Evolutionary conservation across 1,140 invertebrate species (phyloP).

Genomic region (Leptinotarsa texana): DNA sequence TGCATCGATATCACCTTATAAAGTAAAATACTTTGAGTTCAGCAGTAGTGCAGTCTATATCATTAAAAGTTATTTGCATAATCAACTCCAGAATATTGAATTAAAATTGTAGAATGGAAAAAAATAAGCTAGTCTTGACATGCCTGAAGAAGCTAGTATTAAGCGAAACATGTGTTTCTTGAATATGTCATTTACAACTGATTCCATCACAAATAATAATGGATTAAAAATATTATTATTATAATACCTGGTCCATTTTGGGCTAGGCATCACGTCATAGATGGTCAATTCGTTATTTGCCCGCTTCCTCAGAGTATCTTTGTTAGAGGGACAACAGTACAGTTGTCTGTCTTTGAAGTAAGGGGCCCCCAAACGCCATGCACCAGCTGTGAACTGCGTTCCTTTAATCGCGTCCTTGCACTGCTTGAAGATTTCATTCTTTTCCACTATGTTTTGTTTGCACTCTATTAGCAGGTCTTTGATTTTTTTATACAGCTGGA

Average conservation of each 20-base stretch:
- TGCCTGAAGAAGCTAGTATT: too few species aligned
- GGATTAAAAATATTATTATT: too few species aligned
- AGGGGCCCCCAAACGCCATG: constrained; percentile 46
- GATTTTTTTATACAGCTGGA: constrained; percentile 41
- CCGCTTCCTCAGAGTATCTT: constrained; percentile 43
- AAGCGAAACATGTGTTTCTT: too few species aligned
- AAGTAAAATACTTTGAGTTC: too few species aligned
- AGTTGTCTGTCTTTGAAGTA: constrained; percentile 50
- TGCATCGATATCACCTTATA: too few species aligned
- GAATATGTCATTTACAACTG: too few species aligned
- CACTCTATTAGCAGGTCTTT: constrained; percentile 39
- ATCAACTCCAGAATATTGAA: too few species aligned
- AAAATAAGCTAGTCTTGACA: too few species aligned
- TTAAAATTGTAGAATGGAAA: too few species aligned
- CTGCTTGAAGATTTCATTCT: constrained; percentile 30
- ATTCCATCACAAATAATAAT: too few species aligned
- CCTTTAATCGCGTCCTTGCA: constrained; percentile 18
- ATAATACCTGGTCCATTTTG: constrained; percentile 37
- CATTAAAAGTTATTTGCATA: too few species aligned
- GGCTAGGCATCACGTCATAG: constrained; percentile 36
- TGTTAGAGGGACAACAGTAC: constrained; percentile 46
- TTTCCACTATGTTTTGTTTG: constrained; percentile 31
- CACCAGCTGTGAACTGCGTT: neutral
- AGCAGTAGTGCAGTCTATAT: too few species aligned
- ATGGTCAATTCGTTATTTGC: constrained; percentile 41